Percentiles rank a stretch among this genome's conserved stretches.
Conservation (phyloP, 2,888 invertebrate genomes). For the Nemoura dubitans region DNA sequence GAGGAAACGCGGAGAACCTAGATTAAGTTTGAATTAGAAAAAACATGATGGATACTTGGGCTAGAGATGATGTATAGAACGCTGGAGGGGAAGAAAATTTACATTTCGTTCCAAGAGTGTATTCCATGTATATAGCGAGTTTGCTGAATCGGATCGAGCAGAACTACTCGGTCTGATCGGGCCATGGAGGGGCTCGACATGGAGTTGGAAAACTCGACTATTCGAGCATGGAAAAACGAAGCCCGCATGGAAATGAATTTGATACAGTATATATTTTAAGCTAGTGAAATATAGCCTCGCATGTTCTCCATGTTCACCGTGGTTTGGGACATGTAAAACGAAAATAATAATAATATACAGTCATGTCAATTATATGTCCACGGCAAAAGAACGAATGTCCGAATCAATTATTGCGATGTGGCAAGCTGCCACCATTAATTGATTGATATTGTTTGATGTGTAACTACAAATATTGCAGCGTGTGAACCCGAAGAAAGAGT, state of each 20-base stretch:
- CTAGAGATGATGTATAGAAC: neutral
- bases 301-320: neutral
- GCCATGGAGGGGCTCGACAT: neutral
- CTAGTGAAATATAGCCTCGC: neutral
- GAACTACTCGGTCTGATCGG: too few relatives aligned
- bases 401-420: neutral
- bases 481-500: neutral
- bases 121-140: neutral
- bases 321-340: neutral
- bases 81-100: neutral
- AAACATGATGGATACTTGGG: neutral
- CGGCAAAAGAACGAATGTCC: neutral
- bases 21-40: constrained; percentile 3
- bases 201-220: neutral
- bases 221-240: neutral
- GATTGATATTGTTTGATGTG: neutral
- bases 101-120: neutral
- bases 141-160: too few relatives aligned
- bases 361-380: neutral
- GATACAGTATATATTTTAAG: neutral
- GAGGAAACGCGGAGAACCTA: neutral
- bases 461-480: neutral
- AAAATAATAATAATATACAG: neutral
- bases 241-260: neutral
- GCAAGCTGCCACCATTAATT: neutral